Percentiles rank a stretch among this genome's conserved stretches.
phyloP scores from a whole-genome alignment of 1,140 invertebrate species.

The Palaemon carinicauda region DNA sequence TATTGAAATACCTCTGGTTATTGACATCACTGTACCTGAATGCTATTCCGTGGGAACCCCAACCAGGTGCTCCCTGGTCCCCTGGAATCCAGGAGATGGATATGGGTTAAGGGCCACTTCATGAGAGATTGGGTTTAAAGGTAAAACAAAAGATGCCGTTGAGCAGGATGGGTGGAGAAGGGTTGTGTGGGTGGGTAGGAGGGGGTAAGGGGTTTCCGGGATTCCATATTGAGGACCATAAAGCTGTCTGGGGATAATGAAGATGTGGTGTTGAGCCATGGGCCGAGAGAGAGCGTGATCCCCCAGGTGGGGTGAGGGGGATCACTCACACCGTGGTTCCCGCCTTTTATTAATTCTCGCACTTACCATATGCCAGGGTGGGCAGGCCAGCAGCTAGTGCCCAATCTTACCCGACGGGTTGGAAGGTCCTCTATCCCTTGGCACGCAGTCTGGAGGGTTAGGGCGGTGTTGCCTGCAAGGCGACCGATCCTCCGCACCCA shows the following conservation, averaged over 20 bases:
- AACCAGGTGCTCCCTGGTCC: too few relatives aligned
- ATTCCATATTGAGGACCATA: slow-evolving; percentile 21
- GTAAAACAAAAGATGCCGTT: too few relatives aligned
- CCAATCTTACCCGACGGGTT: neutral
- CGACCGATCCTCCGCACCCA: slow-evolving; percentile 27
- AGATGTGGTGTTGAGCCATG: slow-evolving; percentile 29
- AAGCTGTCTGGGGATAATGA: slow-evolving; percentile 51
- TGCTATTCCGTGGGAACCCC: too few relatives aligned
- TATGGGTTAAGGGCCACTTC: too few relatives aligned
- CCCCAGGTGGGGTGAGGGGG: neutral
- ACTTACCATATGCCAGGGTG: slow-evolving; percentile 50
- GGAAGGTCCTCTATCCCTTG: slow-evolving; percentile 24
- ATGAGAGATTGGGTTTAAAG: too few relatives aligned
- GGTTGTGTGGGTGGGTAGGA: neutral
- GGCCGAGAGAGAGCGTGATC: neutral
- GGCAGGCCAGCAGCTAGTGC: neutral
- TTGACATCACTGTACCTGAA: too few relatives aligned
- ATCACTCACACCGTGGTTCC: slow-evolving; percentile 18
- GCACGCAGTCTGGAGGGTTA: slow-evolving; percentile 10
- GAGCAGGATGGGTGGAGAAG: neutral
- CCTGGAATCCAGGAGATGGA: too few relatives aligned
- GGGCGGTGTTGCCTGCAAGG: slow-evolving; percentile 26
- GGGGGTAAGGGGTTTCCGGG: neutral
- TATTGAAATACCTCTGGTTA: too few relatives aligned
- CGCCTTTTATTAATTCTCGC: slow-evolving; percentile 55